A percentile compares a stretch with the other conserved stretches of the same genome.
phyloP scores from a whole-genome alignment of 2,113 vertebrate genomes.

The Anas platyrhynchos region DNA sequence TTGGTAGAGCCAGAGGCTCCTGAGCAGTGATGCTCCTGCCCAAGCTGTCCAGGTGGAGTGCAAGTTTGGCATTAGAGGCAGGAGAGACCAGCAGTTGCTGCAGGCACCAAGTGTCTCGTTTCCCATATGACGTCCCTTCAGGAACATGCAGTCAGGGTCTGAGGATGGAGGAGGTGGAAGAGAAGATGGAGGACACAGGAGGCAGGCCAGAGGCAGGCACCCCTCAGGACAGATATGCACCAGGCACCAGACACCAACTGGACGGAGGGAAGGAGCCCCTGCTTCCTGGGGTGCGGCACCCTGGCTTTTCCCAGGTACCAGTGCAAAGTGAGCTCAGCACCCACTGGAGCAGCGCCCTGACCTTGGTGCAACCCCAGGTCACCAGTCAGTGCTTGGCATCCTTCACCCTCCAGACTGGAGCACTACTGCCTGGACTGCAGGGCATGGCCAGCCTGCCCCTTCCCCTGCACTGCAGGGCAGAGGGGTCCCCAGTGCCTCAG shows the following conservation, averaged over 20 bases:
- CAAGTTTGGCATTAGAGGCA: neutral
- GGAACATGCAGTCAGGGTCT: neutral
- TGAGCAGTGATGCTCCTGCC: neutral
- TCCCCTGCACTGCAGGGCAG: neutral
- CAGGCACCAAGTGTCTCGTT: neutral
- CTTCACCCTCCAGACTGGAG: neutral
- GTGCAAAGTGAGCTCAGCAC: neutral
- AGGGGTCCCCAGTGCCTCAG: neutral
- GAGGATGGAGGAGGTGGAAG: neutral
- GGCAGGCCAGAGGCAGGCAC: neutral
- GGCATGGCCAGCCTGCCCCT: neutral
- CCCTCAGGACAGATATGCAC: neutral
- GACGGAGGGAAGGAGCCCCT: neutral
- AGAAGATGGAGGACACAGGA: neutral
- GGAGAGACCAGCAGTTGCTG: neutral
- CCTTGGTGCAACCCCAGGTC: neutral
- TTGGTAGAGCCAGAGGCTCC: neutral
- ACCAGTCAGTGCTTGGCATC: neutral
- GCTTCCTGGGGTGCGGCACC: neutral
- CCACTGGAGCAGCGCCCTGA: neutral
- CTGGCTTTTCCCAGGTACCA: neutral
- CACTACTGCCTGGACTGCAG: neutral
- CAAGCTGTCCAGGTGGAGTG: fast-evolving
- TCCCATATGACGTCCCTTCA: neutral
- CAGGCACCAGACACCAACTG: fast-evolving